Conservation (phyloP, 2,888 invertebrate species). For the Pyrrhosoma nymphula region DNA sequence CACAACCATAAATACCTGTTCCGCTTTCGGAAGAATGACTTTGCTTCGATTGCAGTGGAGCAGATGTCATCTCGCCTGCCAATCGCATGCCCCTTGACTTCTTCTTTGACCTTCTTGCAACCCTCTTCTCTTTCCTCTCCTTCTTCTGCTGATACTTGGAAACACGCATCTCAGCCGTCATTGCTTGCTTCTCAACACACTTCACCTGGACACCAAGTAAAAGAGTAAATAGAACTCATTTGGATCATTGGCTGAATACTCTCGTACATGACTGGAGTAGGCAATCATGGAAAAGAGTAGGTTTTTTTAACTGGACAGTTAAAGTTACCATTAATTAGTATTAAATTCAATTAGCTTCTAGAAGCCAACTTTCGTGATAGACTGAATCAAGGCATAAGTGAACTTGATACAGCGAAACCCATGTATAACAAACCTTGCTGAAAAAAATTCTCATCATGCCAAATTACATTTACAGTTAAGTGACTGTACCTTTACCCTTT, state of each 20-base stretch:
- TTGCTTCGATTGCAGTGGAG: background rate
- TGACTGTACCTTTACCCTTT: too few species aligned
- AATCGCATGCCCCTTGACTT: conserved; percentile 73
- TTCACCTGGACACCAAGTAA: background rate
- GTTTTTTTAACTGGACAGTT: too few species aligned
- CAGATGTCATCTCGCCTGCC: background rate
- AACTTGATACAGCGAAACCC: too few species aligned
- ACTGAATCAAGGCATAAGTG: too few species aligned
- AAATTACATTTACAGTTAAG: too few species aligned
- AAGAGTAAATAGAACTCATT: background rate
- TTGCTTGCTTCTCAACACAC: conserved; percentile 72
- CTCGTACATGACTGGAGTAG: too few species aligned
- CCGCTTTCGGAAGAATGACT: background rate
- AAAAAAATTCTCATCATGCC: too few species aligned
- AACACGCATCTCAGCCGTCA: conserved; percentile 38
- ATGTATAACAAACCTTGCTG: too few species aligned
- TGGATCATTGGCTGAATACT: background rate
- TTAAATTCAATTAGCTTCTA: too few species aligned
- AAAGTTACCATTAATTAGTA: too few species aligned
- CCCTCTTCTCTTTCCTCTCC: conserved; percentile 83
- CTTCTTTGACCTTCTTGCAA: conserved; percentile 81
- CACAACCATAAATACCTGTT: background rate
- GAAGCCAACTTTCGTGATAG: too few species aligned
- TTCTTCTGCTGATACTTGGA: conserved; percentile 84
- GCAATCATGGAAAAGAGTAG: too few species aligned